Conservation (phyloP, 2,113 vertebrate species). For the Engystomops pustulosus region DNA sequence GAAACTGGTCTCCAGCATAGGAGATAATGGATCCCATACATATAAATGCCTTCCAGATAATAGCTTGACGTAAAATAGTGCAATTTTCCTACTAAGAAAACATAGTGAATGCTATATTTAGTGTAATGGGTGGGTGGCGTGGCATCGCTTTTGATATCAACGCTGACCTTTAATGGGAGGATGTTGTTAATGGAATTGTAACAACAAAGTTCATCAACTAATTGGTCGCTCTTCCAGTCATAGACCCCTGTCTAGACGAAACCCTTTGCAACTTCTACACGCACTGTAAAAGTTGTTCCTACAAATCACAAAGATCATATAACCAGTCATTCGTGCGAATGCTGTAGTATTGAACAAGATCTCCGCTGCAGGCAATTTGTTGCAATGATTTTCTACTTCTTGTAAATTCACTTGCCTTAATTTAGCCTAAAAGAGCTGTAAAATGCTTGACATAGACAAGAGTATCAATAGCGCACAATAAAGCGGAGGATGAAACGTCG, state of each 20-base stretch:
- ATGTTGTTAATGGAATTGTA: slow-evolving; percentile 25
- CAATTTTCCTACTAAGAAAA: background rate
- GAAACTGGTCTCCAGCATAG: background rate
- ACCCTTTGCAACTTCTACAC: background rate
- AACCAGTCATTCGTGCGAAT: background rate
- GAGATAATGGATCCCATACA: background rate
- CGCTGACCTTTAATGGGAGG: slow-evolving; percentile 35
- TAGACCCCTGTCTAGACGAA: background rate
- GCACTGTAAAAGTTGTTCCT: background rate
- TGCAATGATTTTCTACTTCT: background rate
- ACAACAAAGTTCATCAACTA: slow-evolving; percentile 15
- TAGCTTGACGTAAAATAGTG: background rate
- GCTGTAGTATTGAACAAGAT: background rate
- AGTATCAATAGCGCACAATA: background rate
- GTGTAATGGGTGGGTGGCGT: slow-evolving; percentile 1
- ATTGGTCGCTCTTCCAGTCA: background rate
- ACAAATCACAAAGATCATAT: background rate
- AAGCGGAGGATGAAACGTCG: background rate
- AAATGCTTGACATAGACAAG: background rate
- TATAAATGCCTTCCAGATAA: background rate
- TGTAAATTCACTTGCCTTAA: background rate
- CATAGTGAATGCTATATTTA: background rate
- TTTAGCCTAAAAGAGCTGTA: background rate
- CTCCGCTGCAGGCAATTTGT: background rate
- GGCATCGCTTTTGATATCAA: background rate